These are phyloP conservation scores for Cydia splendana DNA, from an alignment of 1,140 invertebrate genomes.

Conservation along the genomic window DNA sequence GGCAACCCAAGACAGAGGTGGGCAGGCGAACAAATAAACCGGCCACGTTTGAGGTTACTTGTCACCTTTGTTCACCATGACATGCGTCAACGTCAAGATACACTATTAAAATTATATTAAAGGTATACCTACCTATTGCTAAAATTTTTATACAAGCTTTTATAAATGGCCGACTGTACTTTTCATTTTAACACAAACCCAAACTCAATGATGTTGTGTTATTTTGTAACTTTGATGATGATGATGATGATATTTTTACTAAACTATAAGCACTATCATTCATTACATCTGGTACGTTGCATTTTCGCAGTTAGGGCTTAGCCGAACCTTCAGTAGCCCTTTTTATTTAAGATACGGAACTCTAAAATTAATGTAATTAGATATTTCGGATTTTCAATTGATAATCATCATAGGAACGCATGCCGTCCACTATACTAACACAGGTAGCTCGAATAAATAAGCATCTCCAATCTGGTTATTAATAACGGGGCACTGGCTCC, in stretches of 20 bases:
- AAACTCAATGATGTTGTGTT: too few species aligned
- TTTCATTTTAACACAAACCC: too few species aligned
- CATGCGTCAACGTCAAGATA: neutral
- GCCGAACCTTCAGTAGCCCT: too few species aligned
- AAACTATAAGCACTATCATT: too few species aligned
- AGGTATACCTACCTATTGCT: neutral
- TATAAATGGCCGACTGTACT: too few species aligned
- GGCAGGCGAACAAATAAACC: neutral
- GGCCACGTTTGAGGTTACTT: neutral
- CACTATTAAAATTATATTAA: neutral
- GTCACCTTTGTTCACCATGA: neutral
- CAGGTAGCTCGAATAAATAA: conserved; percentile 65
- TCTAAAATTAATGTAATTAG: conserved; percentile 6
- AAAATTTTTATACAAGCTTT: too few species aligned
- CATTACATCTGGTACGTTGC: too few species aligned
- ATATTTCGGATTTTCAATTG: conserved; percentile 1
- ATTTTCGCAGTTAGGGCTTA: too few species aligned
- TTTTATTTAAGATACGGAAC: neutral
- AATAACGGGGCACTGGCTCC: conserved; percentile 47
- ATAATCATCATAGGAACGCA: conserved; percentile 13
- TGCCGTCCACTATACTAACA: conserved; percentile 49
- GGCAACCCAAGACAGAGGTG: neutral
- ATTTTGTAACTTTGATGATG: too few species aligned
- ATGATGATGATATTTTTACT: too few species aligned
- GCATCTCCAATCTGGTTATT: conserved; percentile 67